A percentile compares a stretch with the other conserved stretches of the same genome.
Evolutionary conservation across 2,888 invertebrate species (phyloP).

Genomic region (Scaptomyza parva): DNA sequence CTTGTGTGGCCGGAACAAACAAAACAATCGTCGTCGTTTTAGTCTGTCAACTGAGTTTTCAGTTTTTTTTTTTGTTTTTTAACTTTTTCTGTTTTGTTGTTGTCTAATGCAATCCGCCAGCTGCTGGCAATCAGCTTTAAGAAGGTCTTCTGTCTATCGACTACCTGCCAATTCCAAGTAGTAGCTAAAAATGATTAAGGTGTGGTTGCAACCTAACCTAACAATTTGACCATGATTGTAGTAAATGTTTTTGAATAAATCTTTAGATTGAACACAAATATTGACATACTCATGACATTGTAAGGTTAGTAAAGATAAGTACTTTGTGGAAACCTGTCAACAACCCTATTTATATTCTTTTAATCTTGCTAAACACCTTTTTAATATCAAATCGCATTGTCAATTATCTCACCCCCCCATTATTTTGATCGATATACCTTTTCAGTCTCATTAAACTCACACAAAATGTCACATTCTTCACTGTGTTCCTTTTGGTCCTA

Average conservation of each 20-base stretch:
- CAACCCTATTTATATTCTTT: background rate
- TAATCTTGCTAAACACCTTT: constrained; percentile 4
- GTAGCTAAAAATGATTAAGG: constrained; percentile 13
- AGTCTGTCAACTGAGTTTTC: background rate
- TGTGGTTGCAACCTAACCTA: background rate
- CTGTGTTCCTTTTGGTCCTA: constrained; percentile 13
- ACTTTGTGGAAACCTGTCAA: background rate
- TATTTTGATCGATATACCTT: constrained; percentile 3
- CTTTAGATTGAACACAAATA: background rate
- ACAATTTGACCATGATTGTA: constrained; percentile 5
- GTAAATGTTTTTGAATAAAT: background rate
- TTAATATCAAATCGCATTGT: background rate
- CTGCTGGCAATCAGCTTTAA: constrained; percentile 36
- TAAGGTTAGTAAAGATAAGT: background rate
- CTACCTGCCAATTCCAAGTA: constrained; percentile 65
- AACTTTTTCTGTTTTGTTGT: constrained; percentile 7
- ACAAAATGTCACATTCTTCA: constrained; percentile 34
- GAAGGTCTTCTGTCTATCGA: constrained; percentile 36
- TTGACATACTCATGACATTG: background rate
- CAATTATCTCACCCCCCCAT: background rate
- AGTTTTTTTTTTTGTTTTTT: no score
- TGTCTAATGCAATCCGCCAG: constrained; percentile 48
- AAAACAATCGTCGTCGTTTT: constrained; percentile 5
- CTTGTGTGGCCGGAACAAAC: constrained; percentile 58
- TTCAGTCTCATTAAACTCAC: constrained; percentile 11